These are phyloP conservation scores for Apodemus speciosus DNA, from an alignment of 2,113 vertebrate genomes.

Conservation along the genomic window DNA sequence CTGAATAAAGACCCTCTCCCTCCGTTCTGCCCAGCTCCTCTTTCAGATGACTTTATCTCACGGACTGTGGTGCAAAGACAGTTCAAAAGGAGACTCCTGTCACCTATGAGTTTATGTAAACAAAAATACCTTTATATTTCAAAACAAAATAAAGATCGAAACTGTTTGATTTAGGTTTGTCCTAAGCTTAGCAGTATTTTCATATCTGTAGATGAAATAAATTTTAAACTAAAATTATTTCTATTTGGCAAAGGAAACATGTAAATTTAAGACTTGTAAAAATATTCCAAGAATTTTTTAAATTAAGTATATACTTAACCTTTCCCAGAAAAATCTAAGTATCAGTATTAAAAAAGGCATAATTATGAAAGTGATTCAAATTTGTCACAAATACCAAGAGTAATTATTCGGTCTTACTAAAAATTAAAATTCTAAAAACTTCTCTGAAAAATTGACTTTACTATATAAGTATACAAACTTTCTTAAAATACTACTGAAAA, in stretches of 20 bases:
- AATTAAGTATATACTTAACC: background rate
- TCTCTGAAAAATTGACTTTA: background rate
- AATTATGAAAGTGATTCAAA: background rate
- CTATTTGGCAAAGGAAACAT: background rate
- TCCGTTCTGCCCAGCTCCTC: background rate
- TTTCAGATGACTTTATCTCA: background rate
- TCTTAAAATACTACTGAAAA: background rate
- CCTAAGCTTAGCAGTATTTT: background rate
- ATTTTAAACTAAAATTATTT: slow-evolving; percentile 14
- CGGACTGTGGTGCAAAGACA: background rate
- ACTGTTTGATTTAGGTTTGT: no score
- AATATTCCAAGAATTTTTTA: background rate
- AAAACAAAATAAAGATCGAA: background rate
- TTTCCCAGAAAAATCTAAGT: background rate
- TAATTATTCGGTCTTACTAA: background rate
- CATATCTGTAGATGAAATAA: background rate
- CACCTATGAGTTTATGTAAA: background rate
- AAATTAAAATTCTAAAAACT: background rate
- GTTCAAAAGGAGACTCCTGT: background rate
- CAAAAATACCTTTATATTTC: slow-evolving; percentile 5
- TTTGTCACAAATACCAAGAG: background rate
- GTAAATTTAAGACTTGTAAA: background rate
- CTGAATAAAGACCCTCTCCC: background rate
- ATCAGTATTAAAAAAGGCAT: background rate
- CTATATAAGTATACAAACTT: background rate